Base-by-base conservation (phyloP, 2,797 vertebrate species). In the Pelobates cultripes region DNA sequence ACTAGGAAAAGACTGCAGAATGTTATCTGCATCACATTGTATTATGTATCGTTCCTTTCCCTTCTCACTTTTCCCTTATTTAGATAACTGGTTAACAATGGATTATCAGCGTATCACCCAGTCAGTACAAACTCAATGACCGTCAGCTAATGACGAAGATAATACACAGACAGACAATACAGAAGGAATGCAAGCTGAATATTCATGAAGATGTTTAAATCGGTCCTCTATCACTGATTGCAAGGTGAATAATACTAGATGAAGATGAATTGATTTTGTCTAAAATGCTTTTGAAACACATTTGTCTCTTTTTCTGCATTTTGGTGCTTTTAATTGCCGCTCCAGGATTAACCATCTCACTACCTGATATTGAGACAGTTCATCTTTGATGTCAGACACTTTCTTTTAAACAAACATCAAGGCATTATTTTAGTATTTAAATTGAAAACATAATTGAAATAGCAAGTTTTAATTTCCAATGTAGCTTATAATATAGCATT, bases 231-330 rank as follows among this genome's bases (percentile, higher is more conserved):
- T 44, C 53, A 45, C 80, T 82, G 80, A 82, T 82, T 82, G 73
- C 80, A 75, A 69, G 80, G 74, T 76, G 80, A 81, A 76, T 76
- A 71, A 75, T 63, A 76, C 67, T 55, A 77, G 80, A 82, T 77
- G 80, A 77, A 72, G 74, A 82, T 82, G 80, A 82, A 82, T 82
- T 82, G 67, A 81, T 75, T 81, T 71, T 68, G 79, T 76, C 79
- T 70, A 68, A 76, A 72, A 76, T 57, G 80, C 80, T 82, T 82
- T 77, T 71, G 43, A 71, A 77, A 82, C 74, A 82, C 80, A 82
- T 82, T 76, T 72, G 55, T 77, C 80, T 82, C 68, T 55, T 72
- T n/a, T 70, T 70, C 75, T 64, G 43, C 42, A 53, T 45, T 43
- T 15, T 28, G n/a, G n/a, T 8, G 12, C 40, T 60, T 7, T 43